Evolutionary conservation across 2,797 vertebrate genomes (phyloP).

Genomic region (Bradypodion pumilum): DNA sequence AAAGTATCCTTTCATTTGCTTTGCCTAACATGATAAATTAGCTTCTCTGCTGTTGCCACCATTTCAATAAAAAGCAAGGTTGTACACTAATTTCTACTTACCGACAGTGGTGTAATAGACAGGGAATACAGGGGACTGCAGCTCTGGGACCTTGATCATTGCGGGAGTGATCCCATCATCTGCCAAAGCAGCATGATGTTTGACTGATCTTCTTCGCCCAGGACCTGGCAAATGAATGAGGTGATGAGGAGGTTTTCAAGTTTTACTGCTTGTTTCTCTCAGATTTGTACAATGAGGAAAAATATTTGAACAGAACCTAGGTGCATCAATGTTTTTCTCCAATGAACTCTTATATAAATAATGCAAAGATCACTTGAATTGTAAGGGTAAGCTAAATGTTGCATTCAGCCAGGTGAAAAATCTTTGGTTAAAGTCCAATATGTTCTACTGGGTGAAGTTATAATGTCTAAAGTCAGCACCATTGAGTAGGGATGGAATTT

Average conservation of each 20-base stretch:
- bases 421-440: neutral
- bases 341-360: neutral
- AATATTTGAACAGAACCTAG: neutral
- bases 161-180: neutral
- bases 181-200: neutral
- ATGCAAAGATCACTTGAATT: neutral
- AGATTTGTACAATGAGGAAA: neutral
- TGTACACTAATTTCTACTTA: constrained; percentile 50
- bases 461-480: neutral
- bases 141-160: neutral
- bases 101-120: constrained; percentile 46
- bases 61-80: neutral
- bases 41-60: neutral
- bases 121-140: neutral
- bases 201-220: neutral
- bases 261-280: neutral
- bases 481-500: no score
- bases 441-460: neutral
- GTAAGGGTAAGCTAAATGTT: neutral
- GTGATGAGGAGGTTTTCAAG: neutral
- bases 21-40: neutral
- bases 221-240: neutral
- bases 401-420: neutral
- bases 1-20: neutral
- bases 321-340: neutral